phyloP scores from a whole-genome alignment of 2,888 invertebrate species.

The Macrosiphum euphorbiae region DNA sequence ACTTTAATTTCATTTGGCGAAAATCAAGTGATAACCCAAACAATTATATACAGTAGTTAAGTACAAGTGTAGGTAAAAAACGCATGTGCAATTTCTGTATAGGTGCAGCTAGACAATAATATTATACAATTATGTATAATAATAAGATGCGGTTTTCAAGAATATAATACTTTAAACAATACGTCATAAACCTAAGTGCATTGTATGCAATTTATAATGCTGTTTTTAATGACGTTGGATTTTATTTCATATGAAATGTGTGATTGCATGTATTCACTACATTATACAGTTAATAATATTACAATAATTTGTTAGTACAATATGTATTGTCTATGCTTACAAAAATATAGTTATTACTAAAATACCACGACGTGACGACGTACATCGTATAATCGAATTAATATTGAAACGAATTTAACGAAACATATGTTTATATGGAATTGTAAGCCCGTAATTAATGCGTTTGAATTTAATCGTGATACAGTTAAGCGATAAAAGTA shows the following conservation, averaged over 20 bases:
- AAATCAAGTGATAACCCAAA: constrained; percentile 13
- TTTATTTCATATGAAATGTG: neutral
- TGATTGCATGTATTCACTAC: neutral
- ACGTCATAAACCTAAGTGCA: neutral
- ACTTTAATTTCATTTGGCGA: neutral
- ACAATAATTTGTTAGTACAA: neutral
- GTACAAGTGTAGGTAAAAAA: neutral
- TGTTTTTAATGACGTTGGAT: neutral
- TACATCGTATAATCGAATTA: neutral
- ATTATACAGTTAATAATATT: neutral
- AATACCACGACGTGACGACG: neutral
- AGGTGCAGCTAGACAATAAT: neutral
- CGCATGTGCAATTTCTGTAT: neutral
- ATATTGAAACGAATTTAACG: neutral
- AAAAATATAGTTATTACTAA: neutral
- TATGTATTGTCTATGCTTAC: neutral
- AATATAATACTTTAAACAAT: neutral
- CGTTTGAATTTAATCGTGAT: neutral
- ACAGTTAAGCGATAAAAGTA: neutral
- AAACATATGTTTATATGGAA: neutral
- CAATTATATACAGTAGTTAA: neutral
- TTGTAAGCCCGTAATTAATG: neutral
- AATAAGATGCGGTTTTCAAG: neutral
- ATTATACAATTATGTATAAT: neutral
- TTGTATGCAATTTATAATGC: neutral